Evolutionary conservation across 2,888 invertebrate genomes (phyloP).

Genomic region (Leucophora obtusa): DNA sequence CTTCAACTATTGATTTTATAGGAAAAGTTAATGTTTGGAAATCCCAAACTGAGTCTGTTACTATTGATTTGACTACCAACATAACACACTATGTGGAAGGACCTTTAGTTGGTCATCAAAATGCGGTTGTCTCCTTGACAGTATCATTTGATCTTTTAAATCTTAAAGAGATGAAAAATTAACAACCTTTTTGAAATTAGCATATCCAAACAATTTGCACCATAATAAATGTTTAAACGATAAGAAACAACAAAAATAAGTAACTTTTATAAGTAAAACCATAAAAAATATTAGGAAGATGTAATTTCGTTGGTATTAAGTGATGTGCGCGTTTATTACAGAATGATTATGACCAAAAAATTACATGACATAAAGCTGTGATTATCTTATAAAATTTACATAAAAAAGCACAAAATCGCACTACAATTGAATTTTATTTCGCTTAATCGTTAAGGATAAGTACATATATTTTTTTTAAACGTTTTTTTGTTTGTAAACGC

Average conservation of each 20-base stretch:
- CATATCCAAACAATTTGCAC: constrained; percentile 71
- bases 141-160: constrained; percentile 7
- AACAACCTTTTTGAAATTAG: constrained; percentile 65
- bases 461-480: constrained; percentile 13
- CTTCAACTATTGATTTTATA: no score
- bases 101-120: constrained; percentile 11
- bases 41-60: background rate
- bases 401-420: constrained; percentile 54
- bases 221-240: constrained; percentile 60
- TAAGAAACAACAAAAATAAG: constrained; percentile 10
- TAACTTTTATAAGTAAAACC: constrained; percentile 4
- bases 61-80: constrained; percentile 16
- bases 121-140: constrained; percentile 5
- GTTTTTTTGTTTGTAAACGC: background rate
- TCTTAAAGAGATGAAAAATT: background rate
- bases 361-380: constrained; percentile 75
- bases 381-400: constrained; percentile 71
- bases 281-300: constrained; percentile 42
- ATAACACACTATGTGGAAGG: background rate
- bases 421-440: constrained; percentile 35
- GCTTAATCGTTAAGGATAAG: constrained; percentile 30
- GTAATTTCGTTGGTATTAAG: constrained; percentile 33
- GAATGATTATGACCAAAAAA: constrained; percentile 76
- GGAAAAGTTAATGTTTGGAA: no score
- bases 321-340: constrained; percentile 69